Base-by-base conservation (phyloP, 2,888 invertebrate species). In the Leucophenga montana region DNA sequence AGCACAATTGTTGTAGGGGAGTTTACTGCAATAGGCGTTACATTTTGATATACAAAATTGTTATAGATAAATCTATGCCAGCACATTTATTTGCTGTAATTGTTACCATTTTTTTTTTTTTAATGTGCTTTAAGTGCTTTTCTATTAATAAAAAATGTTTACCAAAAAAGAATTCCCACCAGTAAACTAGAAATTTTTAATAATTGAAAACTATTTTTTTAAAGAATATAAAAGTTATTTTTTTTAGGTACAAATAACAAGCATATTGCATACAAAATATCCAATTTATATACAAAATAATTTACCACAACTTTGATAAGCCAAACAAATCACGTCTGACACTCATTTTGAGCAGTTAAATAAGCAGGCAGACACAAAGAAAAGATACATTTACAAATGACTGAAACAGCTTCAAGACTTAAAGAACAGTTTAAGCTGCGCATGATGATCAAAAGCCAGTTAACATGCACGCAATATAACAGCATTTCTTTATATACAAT, bases 261-360 rank as follows among this genome's bases (percentile, higher is more conserved):
- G 33, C 33, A 33, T 5, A 3, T 5, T 33, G 33, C 8, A 39
- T 5, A 39, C 39, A 39, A 39, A 39, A 39, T 39, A 39, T 5
- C 11, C 8, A 11, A 16, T 16, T 50, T 50, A 50, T 27, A 18
- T 57, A 57, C 62, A 64, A 64, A 64, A 46, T 20, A 1, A 54
- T 64, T 14, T 13, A 46, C 13, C 44, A 22, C 6, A 46, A 16
- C 20, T 48, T 64, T 16, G n/a, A 64, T 64, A 46, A 64, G 48
- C 22, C 27, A 64, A 64, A 22, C 62, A 64, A 44, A 46, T 46
- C 62, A 64, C 62, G 62, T 64, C 48, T 64, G 27, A 27, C 57
- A 18, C 20, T n/a, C 48, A 22, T 64, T 18, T 20, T 46, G 57
- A 57, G 9, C 27, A n/a, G 20, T 56, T 56, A 20, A 56, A 53